Evolutionary conservation across 2,888 invertebrate genomes (phyloP).

Genomic region (Bombylius discolor): DNA sequence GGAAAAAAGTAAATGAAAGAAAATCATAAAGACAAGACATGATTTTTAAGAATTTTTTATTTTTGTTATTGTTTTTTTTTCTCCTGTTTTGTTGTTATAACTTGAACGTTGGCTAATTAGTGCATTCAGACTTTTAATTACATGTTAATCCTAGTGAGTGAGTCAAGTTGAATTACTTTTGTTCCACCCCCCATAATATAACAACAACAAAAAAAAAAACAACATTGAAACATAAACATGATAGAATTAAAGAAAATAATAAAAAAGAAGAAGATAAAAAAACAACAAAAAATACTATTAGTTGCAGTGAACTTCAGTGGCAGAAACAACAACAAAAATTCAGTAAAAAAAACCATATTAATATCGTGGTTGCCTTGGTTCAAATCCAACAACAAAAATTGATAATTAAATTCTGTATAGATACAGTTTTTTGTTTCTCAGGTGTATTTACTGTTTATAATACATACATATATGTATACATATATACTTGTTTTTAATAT

Average conservation of each 20-base stretch:
- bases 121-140: constrained; percentile 5
- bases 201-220: too few species aligned
- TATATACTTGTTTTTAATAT: too few species aligned
- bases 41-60: not conserved
- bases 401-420: constrained; percentile 2
- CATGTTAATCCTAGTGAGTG: constrained; percentile 1
- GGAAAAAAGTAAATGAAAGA: not conserved
- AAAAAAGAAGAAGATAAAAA: too few species aligned
- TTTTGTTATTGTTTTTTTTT: too few species aligned
- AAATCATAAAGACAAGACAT: not conserved
- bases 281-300: too few species aligned
- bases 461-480: not conserved
- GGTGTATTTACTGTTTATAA: not conserved
- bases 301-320: too few species aligned
- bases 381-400: constrained; percentile 3
- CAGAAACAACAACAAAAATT: too few species aligned
- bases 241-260: too few species aligned
- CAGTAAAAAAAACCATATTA: too few species aligned
- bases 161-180: not conserved
- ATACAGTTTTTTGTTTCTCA: not conserved
- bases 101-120: constrained; percentile 1
- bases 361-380: not conserved
- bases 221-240: too few species aligned
- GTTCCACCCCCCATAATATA: too few species aligned
- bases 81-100: not conserved